A percentile compares a stretch with the other conserved stretches of the same genome.
Conservation (phyloP, 2,888 invertebrate genomes). For the Itoplectis maculator region DNA sequence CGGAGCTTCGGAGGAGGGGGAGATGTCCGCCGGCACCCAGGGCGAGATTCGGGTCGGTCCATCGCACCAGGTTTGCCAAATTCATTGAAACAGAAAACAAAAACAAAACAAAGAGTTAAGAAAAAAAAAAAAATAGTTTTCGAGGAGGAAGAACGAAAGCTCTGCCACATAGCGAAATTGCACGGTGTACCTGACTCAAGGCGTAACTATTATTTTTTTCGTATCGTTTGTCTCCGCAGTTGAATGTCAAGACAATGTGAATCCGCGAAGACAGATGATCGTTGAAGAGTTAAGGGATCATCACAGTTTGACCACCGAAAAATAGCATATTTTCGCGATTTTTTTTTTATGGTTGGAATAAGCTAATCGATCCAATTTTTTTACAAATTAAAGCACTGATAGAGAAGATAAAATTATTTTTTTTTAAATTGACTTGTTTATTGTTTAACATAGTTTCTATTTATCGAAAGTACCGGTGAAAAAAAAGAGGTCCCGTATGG, state of each 20-base stretch:
- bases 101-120: slow-evolving; percentile 31
- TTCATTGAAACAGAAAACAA: slow-evolving; percentile 70
- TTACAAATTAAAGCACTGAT: too few species aligned
- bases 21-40: slow-evolving; percentile 88
- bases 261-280: slow-evolving; percentile 2
- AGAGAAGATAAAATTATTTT: too few species aligned
- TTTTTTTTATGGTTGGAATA: too few species aligned
- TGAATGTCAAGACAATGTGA: not conserved
- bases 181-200: slow-evolving; percentile 80
- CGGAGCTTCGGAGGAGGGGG: slow-evolving; percentile 84
- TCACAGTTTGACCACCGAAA: too few species aligned
- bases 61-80: slow-evolving; percentile 89
- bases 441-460: too few species aligned
- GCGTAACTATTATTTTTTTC: slow-evolving; percentile 69
- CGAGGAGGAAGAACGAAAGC: slow-evolving; percentile 66
- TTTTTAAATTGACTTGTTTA: too few species aligned
- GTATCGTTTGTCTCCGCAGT: slow-evolving; percentile 38
- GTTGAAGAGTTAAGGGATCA: not conserved
- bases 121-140: slow-evolving; percentile 15
- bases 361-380: too few species aligned
- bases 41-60: slow-evolving; percentile 92
- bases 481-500: too few species aligned
- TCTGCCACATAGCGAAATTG: slow-evolving; percentile 81
- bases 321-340: too few species aligned
- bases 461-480: too few species aligned